A percentile compares a stretch with the other conserved stretches of the same genome.
Conservation (phyloP, 2,797 vertebrate genomes). For the Notolabrus celidotus region DNA sequence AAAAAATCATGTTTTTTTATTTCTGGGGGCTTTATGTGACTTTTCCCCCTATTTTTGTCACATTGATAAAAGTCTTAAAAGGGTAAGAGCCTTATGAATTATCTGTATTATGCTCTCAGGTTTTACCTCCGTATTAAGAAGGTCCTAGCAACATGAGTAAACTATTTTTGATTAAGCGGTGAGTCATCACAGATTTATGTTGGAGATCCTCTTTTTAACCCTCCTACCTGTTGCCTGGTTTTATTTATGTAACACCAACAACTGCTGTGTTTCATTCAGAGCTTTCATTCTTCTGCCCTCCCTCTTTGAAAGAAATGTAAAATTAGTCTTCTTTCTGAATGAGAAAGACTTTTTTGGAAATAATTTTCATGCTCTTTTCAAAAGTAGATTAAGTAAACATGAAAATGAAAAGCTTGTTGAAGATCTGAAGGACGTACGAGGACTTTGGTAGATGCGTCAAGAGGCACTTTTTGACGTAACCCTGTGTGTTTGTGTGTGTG, state of each 20-base stretch:
- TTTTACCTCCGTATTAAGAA: constrained; percentile 2
- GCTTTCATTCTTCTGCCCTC: background rate
- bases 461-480: constrained; percentile 32
- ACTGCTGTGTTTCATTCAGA: background rate
- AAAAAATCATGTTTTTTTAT: too few species aligned
- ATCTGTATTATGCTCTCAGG: background rate
- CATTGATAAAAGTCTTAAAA: too few species aligned
- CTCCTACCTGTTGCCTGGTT: constrained; percentile 5
- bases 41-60: too few species aligned
- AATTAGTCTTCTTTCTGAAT: constrained; percentile 1
- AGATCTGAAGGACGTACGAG: constrained; percentile 27
- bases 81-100: too few species aligned
- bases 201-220: background rate
- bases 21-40: too few species aligned
- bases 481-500: constrained; percentile 13
- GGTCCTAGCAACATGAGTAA: background rate
- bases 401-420: constrained; percentile 8
- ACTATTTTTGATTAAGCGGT: constrained; percentile 1
- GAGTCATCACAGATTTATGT: constrained; percentile 1
- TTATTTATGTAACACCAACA: constrained; percentile 10
- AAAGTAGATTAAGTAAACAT: background rate
- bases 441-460: constrained; percentile 39
- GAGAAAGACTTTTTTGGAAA: background rate
- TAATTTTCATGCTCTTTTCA: background rate
- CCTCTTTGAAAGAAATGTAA: constrained; percentile 2